phyloP scores from a whole-genome alignment of 2,113 vertebrate genomes.

The Willisornis vidua region DNA sequence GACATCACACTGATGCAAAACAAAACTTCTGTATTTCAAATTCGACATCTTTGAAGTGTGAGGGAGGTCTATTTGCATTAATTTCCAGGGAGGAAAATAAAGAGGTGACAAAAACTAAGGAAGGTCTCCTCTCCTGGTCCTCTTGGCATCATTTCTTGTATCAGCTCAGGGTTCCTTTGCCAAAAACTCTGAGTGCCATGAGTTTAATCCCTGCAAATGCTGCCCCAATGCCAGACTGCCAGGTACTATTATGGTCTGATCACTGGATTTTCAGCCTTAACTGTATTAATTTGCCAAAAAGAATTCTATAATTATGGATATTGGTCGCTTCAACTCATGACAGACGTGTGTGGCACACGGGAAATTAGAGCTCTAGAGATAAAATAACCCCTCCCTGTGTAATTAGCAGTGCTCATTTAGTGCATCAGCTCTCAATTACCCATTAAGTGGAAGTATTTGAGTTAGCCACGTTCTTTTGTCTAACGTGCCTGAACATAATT shows the following conservation, averaged over 20 bases:
- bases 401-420: slow-evolving; percentile 66
- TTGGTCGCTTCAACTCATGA: slow-evolving; percentile 23
- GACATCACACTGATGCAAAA: background rate
- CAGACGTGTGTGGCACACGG: background rate
- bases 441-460: slow-evolving; percentile 51
- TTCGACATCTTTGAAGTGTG: background rate
- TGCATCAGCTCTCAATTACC: slow-evolving; percentile 58
- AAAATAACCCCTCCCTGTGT: background rate
- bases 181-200: background rate
- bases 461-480: slow-evolving; percentile 41
- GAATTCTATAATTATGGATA: slow-evolving; percentile 26
- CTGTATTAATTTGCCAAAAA: slow-evolving; percentile 35
- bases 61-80: background rate
- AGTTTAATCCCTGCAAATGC: background rate
- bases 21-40: background rate
- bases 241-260: background rate
- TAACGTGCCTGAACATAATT: slow-evolving; percentile 57
- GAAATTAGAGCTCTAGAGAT: slow-evolving; percentile 25
- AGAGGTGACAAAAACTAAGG: background rate
- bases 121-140: background rate
- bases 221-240: background rate
- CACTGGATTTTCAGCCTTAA: slow-evolving; percentile 29
- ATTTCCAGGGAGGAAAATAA: background rate
- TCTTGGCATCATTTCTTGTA: background rate
- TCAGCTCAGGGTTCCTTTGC: background rate